A percentile compares a stretch with the other conserved stretches of the same genome.
Evolutionary conservation across 2,888 invertebrate genomes (phyloP).

Genomic region (Hypena proboscidalis): DNA sequence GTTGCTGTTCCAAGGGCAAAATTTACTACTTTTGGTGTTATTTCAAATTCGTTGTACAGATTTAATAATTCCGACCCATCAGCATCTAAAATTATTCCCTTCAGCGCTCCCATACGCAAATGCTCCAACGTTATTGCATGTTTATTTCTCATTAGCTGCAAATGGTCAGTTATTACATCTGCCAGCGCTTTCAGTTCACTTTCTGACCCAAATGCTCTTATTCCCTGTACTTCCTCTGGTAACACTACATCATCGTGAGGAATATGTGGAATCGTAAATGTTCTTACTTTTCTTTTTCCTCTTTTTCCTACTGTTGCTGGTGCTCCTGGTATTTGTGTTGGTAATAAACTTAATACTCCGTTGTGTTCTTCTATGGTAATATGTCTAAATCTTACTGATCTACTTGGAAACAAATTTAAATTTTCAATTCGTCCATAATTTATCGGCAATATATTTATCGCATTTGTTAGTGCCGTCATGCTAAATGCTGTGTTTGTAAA

Average conservation of each 20-base stretch:
- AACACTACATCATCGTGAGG: conserved; percentile 15
- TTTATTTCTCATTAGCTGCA: conserved; percentile 15
- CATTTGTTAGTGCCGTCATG: too few species aligned
- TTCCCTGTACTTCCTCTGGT: conserved; percentile 15
- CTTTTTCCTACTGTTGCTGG: conserved; percentile 18
- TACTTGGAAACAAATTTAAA: too few species aligned
- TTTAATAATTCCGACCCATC: too few species aligned
- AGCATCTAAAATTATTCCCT: too few species aligned
- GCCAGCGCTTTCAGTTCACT: conserved; percentile 18
- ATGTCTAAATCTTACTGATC: too few species aligned
- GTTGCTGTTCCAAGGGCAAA: conserved; percentile 16
- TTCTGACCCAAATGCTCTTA: conserved; percentile 17
- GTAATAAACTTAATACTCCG: conserved; percentile 14
- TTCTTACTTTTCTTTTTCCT: conserved; percentile 17
- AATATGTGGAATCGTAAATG: conserved; percentile 17
- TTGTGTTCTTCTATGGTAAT: conserved; percentile 13
- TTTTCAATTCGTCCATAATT: too few species aligned
- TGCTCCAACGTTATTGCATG: conserved; percentile 16
- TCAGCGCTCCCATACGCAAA: conserved; percentile 14
- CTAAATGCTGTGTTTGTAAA: too few species aligned
- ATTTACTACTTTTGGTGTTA: conserved; percentile 18
- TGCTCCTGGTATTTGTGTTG: conserved; percentile 15
- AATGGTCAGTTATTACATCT: conserved; percentile 17
- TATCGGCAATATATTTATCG: too few species aligned
- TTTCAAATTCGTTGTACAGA: conserved; percentile 19